phyloP scores from a whole-genome alignment of 2,797 vertebrate species.

The Mycteria americana region DNA sequence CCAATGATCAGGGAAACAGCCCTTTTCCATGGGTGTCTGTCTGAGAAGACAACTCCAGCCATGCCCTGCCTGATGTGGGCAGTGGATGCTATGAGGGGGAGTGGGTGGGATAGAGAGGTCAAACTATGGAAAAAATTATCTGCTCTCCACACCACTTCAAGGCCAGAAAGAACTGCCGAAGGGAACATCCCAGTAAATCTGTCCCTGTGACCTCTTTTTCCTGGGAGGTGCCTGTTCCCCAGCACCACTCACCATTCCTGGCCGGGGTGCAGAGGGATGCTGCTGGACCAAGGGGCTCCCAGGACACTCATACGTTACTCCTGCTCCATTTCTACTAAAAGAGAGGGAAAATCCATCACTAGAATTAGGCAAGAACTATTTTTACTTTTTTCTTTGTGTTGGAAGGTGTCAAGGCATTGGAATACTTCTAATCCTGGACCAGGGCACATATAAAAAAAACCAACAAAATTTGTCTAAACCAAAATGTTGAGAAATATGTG shows the following conservation, averaged over 20 bases:
- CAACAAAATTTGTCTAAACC: neutral
- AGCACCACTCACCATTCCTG: neutral
- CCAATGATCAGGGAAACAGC: neutral
- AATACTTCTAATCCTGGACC: neutral
- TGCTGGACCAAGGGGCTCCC: neutral
- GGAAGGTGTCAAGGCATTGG: neutral
- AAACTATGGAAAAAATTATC: neutral
- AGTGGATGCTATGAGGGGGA: neutral
- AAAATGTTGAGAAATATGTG: neutral
- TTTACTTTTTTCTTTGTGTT: neutral
- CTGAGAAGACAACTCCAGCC: neutral
- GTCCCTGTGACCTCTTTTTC: neutral
- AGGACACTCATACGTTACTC: neutral
- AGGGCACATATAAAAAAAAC: neutral
- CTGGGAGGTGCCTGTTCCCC: neutral
- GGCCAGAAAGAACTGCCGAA: neutral
- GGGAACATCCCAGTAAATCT: neutral
- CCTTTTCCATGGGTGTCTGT: neutral
- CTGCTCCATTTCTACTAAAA: neutral
- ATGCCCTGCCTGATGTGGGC: neutral
- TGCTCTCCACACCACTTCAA: neutral
- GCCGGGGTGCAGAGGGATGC: neutral
- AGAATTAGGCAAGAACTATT: neutral
- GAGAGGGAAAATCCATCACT: neutral
- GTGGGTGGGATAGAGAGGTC: neutral